Evolutionary conservation across 2,888 invertebrate genomes (phyloP), one percentile per base, ranked within the genome.

Genomic region (Antheraea yamamai): DNA sequence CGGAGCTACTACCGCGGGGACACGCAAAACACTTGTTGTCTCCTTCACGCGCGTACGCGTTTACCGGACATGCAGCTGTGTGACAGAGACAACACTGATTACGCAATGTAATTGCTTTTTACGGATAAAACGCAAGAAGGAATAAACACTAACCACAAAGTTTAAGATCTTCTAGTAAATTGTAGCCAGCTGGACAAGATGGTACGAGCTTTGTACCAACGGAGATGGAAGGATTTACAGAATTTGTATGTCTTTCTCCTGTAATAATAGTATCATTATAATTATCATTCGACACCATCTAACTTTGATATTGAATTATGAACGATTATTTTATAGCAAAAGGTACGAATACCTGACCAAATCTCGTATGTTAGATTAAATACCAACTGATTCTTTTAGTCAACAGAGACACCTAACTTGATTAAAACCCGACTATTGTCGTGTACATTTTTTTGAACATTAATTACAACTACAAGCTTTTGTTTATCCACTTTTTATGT

Each of bases 111-210:
- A 47, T 39, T 7, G 47, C 10, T 47, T 47, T 47, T 47, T 47
- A 47, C 7, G 10, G 47, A 47, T 47, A 58, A 7, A 8, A 58
- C 20, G 58, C n/a, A 58, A 4, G 20, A 55, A 18, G 20, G 16
- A 61, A n/a, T 35, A 16, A 20, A 35, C 16, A 77, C 81, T 86
- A 66, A 91, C 91, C 85, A 74, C 91, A 91, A 73, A 91, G 83
- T 79, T 87, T 88, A 76, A 85, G 82, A 0, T 79, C 79, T 0
- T 78, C 58, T 0, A 87, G 51, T 12, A 91, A 80, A 64, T 84
- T 86, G 81, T 80, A 89, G 0, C 90, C 90, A 0, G 85, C 85
- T 0, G 86, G 87, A 64, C 91, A 91, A 20, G 82, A 75, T 23
- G 85, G 75, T 55, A 86, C 80, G 55, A 91, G 78, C 26, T 85